Conservation (phyloP, 2,113 vertebrate species). For the Nycticryphes semicollaris region DNA sequence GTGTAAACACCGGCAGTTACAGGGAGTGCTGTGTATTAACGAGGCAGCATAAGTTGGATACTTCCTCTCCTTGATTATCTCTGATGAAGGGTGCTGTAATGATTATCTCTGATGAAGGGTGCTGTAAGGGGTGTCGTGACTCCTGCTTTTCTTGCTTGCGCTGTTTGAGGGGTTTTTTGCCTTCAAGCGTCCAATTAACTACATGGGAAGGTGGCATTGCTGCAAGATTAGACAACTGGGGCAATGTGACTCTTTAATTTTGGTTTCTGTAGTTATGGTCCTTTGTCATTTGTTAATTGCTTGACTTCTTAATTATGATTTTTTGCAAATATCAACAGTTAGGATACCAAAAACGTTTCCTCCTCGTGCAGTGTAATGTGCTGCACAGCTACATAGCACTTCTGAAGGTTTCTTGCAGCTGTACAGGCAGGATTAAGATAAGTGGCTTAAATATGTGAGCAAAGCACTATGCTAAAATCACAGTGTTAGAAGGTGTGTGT, state of each 20-base stretch:
- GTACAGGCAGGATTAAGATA: not conserved
- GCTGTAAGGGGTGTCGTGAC: not conserved
- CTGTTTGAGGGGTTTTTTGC: not conserved
- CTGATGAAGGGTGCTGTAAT: not conserved
- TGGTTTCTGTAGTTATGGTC: not conserved
- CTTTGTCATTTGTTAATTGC: not conserved
- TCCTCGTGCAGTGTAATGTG: fast-evolving
- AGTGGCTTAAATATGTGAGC: not conserved
- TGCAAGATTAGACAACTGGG: not conserved
- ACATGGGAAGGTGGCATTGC: not conserved
- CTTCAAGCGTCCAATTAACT: not conserved
- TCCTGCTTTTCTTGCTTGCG: not conserved
- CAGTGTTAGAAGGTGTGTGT: not conserved
- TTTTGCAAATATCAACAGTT: not conserved
- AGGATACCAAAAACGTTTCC: not conserved
- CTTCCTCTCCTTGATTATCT: not conserved
- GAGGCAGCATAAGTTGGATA: not conserved
- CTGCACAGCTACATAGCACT: not conserved
- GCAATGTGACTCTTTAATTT: not conserved
- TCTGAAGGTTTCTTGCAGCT: not conserved
- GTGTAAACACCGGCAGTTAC: fast-evolving
- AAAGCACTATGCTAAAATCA: not conserved
- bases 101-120: not conserved
- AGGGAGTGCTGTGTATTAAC: not conserved
- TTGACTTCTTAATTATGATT: not conserved